Conservation (phyloP, 2,797 vertebrate genomes). For the Coranthus polyacanthus region DNA sequence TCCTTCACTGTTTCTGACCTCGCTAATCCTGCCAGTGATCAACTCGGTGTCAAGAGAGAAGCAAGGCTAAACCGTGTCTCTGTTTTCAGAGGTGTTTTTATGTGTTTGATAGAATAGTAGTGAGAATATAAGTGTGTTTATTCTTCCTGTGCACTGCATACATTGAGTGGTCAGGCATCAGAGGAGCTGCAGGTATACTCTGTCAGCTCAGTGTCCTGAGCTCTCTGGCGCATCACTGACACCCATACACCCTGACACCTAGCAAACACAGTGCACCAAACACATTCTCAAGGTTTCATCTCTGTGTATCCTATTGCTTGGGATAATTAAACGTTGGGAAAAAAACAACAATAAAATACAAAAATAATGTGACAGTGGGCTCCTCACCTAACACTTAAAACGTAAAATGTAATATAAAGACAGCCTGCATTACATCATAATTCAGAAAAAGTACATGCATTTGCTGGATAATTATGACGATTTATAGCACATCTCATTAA, state of each 20-base stretch:
- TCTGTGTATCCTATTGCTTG: not conserved
- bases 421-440: slow-evolving; percentile 5
- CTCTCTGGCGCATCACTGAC: slow-evolving; percentile 56
- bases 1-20: no score
- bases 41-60: not conserved
- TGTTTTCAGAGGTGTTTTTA: slow-evolving; percentile 1
- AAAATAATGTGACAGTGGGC: no score
- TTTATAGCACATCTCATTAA: slow-evolving; percentile 38
- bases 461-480: slow-evolving; percentile 25
- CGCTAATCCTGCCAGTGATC: no score
- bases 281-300: slow-evolving; percentile 14
- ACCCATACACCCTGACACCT: slow-evolving; percentile 47
- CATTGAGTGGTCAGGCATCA: slow-evolving; percentile 50
- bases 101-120: slow-evolving; percentile 14
- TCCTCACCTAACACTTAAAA: no score
- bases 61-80: no score
- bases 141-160: slow-evolving; percentile 18
- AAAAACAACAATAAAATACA: not conserved
- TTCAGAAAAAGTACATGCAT: slow-evolving; percentile 22
- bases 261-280: slow-evolving; percentile 16
- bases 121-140: slow-evolving; percentile 34
- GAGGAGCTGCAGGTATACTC: slow-evolving; percentile 49
- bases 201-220: slow-evolving; percentile 59
- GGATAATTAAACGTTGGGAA: not conserved
- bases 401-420: slow-evolving; percentile 4